Base-by-base conservation (phyloP, 2,888 invertebrate species). In the Cerastis leucographa region DNA sequence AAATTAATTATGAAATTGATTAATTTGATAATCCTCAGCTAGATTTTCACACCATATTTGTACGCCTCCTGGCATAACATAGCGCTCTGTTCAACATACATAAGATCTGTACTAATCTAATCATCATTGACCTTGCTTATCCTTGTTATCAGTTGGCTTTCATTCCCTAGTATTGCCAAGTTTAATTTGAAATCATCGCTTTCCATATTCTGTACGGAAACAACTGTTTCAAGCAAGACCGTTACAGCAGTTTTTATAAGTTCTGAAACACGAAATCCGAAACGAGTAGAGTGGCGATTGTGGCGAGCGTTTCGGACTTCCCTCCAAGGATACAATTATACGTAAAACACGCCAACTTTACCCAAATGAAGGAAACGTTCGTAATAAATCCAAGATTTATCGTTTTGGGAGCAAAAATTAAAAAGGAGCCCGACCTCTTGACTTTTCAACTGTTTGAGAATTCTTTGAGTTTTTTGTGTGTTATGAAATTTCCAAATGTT, bases 321-420 rank as follows among this genome's bases (percentile, higher is more conserved):
- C 66, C 67, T 73, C 73, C 59, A 59, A 78, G 80, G 76, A 80
- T 80, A 86, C 74, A 88, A 84, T 84, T 84, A 81, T 81, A 76
- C 51, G 75, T 61, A 74, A 76, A 87, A 88, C 78, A 88, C 78
- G 80, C 80, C 46, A 80, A 82, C 77, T 86, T 84, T 25, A 69
- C 69, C 67, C 64, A 80, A 86, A 81, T 80, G 73, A 80, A 84
- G 75, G 86, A 81, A 87, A 84, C 81, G 68, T 74, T 88, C n/a
- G 80, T 81, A 79, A 86, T 86, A 87, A 86, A 82, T 86, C 71
- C 65, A 78, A 81, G 76, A 81, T 87, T 88, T 80, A 79, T 88
- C 49, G 80, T 80, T 85, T 86, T 42, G 59, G 71, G 74, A 75
- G 66, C 67, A 73, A 86, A 85, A 78, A 78, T 73, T 71, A 77